Conservation (phyloP, 2,797 vertebrate genomes). For the Heliangelus exortis region DNA sequence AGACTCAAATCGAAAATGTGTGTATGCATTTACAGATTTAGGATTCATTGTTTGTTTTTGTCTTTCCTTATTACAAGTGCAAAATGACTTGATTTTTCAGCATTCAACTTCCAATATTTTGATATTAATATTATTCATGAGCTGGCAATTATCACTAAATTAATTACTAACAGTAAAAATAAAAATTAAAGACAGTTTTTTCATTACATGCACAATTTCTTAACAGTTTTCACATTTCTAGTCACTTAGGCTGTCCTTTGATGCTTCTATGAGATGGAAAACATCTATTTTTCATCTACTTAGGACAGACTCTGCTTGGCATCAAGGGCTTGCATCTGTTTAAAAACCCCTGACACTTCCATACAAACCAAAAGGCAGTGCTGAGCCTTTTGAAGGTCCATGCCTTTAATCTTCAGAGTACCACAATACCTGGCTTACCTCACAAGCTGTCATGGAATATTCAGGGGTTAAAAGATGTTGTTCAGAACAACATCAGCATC, state of each 20-base stretch:
- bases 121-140: conserved; percentile 62
- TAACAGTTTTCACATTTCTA: background rate
- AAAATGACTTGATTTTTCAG: conserved; percentile 21
- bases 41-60: conserved; percentile 61
- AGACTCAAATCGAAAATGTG: conserved; percentile 15
- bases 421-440: background rate
- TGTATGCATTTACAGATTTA: conserved; percentile 74
- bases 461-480: background rate
- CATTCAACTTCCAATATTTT: conserved; percentile 34
- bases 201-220: background rate
- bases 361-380: background rate
- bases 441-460: background rate
- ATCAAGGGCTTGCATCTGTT: background rate
- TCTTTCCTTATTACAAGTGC: conserved; percentile 22
- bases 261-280: background rate
- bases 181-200: background rate
- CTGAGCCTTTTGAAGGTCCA: background rate
- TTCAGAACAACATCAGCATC: background rate
- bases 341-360: background rate
- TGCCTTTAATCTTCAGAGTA: background rate
- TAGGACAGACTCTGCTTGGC: background rate
- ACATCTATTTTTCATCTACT: background rate
- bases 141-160: conserved; percentile 64
- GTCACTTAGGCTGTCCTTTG: background rate
- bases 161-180: background rate